Evolutionary conservation across 2,113 vertebrate genomes (phyloP).

Genomic region (Sialia sialis): DNA sequence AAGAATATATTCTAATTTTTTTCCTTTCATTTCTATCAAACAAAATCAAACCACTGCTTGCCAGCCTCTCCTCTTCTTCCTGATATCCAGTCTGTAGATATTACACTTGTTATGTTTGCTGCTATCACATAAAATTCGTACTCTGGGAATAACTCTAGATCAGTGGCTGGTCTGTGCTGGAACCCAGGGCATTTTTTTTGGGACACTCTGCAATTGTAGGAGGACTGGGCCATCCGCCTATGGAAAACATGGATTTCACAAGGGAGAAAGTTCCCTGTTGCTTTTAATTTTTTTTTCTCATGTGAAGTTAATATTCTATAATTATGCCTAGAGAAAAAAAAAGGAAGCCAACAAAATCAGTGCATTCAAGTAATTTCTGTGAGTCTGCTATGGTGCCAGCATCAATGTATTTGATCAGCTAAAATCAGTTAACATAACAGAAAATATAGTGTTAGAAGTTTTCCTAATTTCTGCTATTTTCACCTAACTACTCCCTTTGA

Average conservation of each 20-base stretch:
- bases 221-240: slow-evolving; percentile 76
- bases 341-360: background rate
- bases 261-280: background rate
- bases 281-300: slow-evolving; percentile 61
- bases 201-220: slow-evolving; percentile 40
- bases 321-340: slow-evolving; percentile 70
- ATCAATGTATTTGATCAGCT: background rate
- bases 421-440: background rate
- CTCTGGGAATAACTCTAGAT: slow-evolving; percentile 76
- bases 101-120: slow-evolving; percentile 74
- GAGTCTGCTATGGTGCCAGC: background rate
- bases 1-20: background rate
- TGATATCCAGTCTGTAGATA: slow-evolving; percentile 74
- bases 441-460: background rate
- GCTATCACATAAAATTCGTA: slow-evolving; percentile 79
- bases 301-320: slow-evolving; percentile 80
- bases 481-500: background rate
- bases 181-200: slow-evolving; percentile 58
- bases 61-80: slow-evolving; percentile 79
- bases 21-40: background rate
- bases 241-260: slow-evolving; percentile 73
- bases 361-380: background rate
- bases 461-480: background rate
- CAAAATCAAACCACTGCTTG: background rate
- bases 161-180: slow-evolving; percentile 66